These are phyloP conservation scores for Agapornis canus DNA, from an alignment of 2,797 vertebrate genomes.

Conservation along the genomic window DNA sequence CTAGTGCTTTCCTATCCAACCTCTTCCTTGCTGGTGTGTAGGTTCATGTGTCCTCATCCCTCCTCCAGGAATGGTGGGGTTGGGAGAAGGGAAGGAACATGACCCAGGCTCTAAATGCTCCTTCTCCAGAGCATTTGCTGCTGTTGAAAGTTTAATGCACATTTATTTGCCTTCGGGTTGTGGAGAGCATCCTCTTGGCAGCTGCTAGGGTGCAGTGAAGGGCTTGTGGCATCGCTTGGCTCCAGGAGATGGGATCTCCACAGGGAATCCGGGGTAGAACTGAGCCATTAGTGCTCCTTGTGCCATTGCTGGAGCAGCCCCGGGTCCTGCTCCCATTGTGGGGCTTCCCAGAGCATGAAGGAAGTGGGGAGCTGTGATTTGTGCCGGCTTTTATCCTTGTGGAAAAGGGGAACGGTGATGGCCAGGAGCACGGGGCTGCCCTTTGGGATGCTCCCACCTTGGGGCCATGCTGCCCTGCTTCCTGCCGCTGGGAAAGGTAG, in stretches of 20 bases:
- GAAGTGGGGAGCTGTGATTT: neutral
- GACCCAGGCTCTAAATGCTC: neutral
- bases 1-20: neutral
- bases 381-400: neutral
- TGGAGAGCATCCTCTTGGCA: neutral
- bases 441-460: neutral
- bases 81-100: neutral
- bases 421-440: neutral
- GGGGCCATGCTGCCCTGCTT: fast-evolving
- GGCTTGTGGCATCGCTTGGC: fast-evolving
- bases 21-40: neutral
- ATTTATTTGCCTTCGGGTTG: neutral
- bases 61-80: neutral
- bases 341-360: neutral
- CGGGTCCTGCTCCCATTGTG: fast-evolving
- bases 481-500: neutral
- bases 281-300: neutral
- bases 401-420: neutral
- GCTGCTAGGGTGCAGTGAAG: neutral
- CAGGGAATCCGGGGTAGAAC: fast-evolving
- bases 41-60: neutral
- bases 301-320: neutral
- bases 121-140: neutral
- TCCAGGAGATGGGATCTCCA: neutral
- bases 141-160: fast-evolving